Conservation (phyloP, 1,140 invertebrate species). For the Hypothenemus hampei region DNA sequence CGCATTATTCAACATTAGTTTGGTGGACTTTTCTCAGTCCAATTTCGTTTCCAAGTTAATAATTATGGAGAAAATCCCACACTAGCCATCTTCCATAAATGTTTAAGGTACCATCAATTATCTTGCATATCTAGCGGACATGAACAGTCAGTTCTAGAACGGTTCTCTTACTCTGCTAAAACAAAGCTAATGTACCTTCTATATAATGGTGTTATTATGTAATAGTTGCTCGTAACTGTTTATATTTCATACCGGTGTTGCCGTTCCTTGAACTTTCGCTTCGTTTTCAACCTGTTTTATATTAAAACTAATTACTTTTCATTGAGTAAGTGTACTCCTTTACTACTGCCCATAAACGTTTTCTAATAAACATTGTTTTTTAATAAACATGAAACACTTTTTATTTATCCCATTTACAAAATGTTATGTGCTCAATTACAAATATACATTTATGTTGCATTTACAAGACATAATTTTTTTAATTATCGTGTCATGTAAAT, state of each 20-base stretch:
- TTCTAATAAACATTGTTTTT: constrained; percentile 33
- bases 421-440: too few species aligned
- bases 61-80: too few species aligned
- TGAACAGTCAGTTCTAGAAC: too few species aligned
- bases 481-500: too few species aligned
- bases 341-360: constrained; percentile 31
- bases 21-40: not conserved
- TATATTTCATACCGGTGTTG: constrained; percentile 32
- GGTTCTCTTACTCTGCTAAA: not conserved
- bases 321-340: constrained; percentile 22
- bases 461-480: too few species aligned
- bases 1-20: too few species aligned
- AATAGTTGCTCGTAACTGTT: constrained; percentile 36
- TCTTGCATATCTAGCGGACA: constrained; percentile 1
- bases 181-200: constrained; percentile 4
- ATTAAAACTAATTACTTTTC: not conserved
- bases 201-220: not conserved
- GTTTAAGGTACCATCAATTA: constrained; percentile 18
- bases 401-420: too few species aligned
- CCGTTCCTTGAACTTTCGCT: constrained; percentile 26
- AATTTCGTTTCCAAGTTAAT: not conserved
- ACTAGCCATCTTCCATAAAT: too few species aligned
- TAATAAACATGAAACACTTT: too few species aligned
- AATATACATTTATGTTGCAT: too few species aligned
- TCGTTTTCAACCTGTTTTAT: constrained; percentile 9